phyloP scores from a whole-genome alignment of 2,888 invertebrate species.

The Apantesis nais region DNA sequence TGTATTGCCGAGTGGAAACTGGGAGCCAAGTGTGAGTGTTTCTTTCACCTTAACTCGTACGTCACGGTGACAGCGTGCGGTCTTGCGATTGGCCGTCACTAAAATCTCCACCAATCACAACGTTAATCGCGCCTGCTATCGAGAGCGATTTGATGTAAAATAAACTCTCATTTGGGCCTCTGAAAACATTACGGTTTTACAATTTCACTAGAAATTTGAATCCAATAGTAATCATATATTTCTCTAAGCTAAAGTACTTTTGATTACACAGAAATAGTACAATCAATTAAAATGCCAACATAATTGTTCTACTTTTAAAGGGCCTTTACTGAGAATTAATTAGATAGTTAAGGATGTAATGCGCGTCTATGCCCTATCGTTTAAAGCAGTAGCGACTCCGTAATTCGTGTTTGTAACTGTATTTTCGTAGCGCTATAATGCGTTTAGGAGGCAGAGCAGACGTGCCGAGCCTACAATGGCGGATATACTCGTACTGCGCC shows the following conservation, averaged over 20 bases:
- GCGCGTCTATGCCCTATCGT: slow-evolving; percentile 28
- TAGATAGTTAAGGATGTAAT: slow-evolving; percentile 35
- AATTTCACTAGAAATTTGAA: neutral
- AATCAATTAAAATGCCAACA: neutral
- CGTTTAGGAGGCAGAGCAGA: slow-evolving; percentile 63
- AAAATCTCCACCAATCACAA: too few species aligned
- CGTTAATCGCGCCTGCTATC: too few species aligned
- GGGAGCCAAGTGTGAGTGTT: too few species aligned
- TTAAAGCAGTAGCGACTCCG: slow-evolving; percentile 28
- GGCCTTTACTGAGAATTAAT: slow-evolving; percentile 15
- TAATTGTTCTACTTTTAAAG: slow-evolving; percentile 1
- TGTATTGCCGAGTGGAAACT: too few species aligned
- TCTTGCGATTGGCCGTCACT: too few species aligned
- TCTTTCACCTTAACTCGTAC: too few species aligned
- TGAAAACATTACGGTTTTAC: neutral
- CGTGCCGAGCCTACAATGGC: slow-evolving; percentile 61
- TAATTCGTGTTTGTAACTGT: slow-evolving; percentile 65
- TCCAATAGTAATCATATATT: neutral
- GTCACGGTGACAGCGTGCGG: too few species aligned
- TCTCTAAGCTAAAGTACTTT: neutral
- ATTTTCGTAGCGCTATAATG: slow-evolving; percentile 67
- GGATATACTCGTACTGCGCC: slow-evolving; percentile 19
- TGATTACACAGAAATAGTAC: neutral
- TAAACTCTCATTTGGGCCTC: too few species aligned
- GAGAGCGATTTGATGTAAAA: too few species aligned